Percentiles rank a stretch among this genome's conserved stretches.
Evolutionary conservation across 1,140 invertebrate genomes (phyloP).

Genomic region (Aphaenogaster ashmeadi): DNA sequence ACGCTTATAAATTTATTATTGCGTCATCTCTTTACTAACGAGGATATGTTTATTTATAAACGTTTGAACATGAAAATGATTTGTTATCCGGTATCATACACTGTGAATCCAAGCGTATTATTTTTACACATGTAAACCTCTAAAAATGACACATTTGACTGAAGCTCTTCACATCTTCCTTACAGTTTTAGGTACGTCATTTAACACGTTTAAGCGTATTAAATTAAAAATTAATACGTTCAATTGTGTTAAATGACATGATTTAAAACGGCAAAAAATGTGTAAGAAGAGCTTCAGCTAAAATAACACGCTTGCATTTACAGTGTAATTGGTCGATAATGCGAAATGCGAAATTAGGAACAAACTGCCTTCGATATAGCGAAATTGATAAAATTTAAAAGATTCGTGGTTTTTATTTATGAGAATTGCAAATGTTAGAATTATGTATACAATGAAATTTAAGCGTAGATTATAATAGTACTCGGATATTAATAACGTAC

Average conservation of each 20-base stretch:
- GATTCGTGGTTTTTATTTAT: conserved; percentile 14
- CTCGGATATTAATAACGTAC: background rate
- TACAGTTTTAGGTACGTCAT: too few relatives aligned
- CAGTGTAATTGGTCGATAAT: conserved; percentile 5
- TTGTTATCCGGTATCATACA: background rate
- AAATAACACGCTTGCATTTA: too few relatives aligned
- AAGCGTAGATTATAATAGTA: background rate
- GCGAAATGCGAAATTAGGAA: background rate
- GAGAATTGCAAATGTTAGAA: background rate
- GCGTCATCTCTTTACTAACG: background rate
- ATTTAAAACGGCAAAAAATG: too few relatives aligned
- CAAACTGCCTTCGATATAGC: background rate
- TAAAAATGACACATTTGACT: too few relatives aligned
- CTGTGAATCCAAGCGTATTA: too few relatives aligned
- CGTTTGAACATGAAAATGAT: background rate
- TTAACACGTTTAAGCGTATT: too few relatives aligned
- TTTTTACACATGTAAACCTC: too few relatives aligned
- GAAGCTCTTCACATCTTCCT: too few relatives aligned
- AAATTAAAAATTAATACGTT: too few relatives aligned
- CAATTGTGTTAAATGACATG: too few relatives aligned
- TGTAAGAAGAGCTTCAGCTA: too few relatives aligned
- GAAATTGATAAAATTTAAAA: background rate
- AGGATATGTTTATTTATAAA: conserved; percentile 47
- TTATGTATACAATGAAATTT: conserved; percentile 22
- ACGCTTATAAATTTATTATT: conserved; percentile 41